A percentile compares a stretch with the other conserved stretches of the same genome.
These are phyloP conservation scores for Takifugu flavidus DNA, from an alignment of 2,113 vertebrate species.

Conservation along the genomic window DNA sequence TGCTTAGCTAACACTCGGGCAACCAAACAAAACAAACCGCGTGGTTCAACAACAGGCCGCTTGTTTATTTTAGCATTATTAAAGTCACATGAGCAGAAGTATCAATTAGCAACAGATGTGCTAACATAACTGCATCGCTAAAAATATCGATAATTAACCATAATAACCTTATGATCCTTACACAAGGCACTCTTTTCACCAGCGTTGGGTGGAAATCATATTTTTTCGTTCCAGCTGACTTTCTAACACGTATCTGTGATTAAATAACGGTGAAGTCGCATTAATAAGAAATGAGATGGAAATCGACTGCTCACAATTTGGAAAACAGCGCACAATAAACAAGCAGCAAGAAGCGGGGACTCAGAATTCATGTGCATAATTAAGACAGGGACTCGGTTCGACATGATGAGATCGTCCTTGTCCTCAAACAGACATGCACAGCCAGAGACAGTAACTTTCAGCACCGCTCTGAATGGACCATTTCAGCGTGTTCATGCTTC, in stretches of 20 bases:
- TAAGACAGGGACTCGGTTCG: conserved; percentile 18
- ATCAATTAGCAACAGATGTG: too few relatives aligned
- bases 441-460: conserved; percentile 3
- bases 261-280: conserved; percentile 77
- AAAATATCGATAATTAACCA: too few relatives aligned
- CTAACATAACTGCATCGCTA: too few relatives aligned
- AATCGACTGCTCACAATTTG: conserved; percentile 67
- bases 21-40: conserved; percentile 2
- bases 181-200: conserved; percentile 33
- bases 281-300: conserved; percentile 80
- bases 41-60: background rate
- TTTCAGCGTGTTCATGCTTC: conserved; percentile 57
- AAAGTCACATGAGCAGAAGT: conserved; percentile 12
- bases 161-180: conserved; percentile 15
- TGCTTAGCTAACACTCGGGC: conserved; percentile 12
- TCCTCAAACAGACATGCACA: conserved; percentile 16
- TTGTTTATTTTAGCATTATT: conserved; percentile 17
- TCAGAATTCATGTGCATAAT: conserved; percentile 65
- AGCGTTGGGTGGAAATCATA: conserved; percentile 65
- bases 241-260: conserved; percentile 76
- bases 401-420: conserved; percentile 5
- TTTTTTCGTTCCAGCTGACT: conserved; percentile 57
- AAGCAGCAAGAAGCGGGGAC: conserved; percentile 50
- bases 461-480: conserved; percentile 37
- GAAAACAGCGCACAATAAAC: conserved; percentile 67